These are phyloP conservation scores for Phyllostomus discolor DNA, from an alignment of 2,113 vertebrate species.

Conservation along the genomic window DNA sequence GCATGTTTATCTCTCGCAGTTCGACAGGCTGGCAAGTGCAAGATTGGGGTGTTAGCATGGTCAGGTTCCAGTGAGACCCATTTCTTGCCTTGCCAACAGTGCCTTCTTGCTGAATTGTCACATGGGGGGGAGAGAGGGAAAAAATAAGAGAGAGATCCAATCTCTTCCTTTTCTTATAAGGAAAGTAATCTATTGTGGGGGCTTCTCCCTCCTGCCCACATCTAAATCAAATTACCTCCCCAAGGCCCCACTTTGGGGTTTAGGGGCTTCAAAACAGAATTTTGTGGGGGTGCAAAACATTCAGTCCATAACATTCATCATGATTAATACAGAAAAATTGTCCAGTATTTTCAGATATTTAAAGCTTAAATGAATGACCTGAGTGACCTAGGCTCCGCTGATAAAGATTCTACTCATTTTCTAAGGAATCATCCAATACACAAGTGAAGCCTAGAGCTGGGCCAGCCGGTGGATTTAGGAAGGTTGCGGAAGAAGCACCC, in stretches of 20 bases:
- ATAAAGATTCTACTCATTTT: background rate
- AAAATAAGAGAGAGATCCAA: background rate
- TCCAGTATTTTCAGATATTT: background rate
- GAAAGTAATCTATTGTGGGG: background rate
- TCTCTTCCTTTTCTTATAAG: background rate
- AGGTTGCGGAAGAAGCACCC: background rate
- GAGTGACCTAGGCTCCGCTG: background rate
- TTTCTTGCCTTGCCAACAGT: background rate
- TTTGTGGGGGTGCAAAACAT: background rate
- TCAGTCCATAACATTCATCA: background rate
- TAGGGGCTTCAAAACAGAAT: background rate
- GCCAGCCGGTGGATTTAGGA: background rate
- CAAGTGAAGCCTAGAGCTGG: background rate
- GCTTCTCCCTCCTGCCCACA: background rate
- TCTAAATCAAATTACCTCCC: background rate
- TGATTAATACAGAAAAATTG: background rate
- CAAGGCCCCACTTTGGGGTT: background rate
- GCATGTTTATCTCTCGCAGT: background rate
- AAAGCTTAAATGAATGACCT: background rate
- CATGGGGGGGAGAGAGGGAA: background rate
- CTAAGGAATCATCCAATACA: background rate
- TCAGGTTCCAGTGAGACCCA: background rate
- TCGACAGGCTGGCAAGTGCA: background rate
- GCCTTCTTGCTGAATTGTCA: background rate
- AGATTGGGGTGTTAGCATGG: background rate